Percentiles rank a stretch among this genome's conserved stretches.
phyloP scores from a whole-genome alignment of 2,113 vertebrate genomes.

The Trogon surrucura region DNA sequence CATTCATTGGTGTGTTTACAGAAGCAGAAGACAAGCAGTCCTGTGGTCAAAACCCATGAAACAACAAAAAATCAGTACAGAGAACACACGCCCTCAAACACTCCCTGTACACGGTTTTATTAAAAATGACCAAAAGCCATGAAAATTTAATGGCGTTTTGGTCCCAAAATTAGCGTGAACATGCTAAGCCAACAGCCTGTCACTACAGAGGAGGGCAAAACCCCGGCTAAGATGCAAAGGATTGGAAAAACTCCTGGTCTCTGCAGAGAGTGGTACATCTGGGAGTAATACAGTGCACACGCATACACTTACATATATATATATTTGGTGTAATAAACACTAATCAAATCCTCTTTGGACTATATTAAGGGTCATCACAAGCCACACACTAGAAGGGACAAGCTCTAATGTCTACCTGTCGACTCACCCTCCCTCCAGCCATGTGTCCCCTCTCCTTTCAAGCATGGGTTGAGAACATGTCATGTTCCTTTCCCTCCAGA shows the following conservation, averaged over 20 bases:
- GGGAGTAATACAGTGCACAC: neutral
- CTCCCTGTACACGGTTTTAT: neutral
- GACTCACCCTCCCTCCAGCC: neutral
- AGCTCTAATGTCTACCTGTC: neutral
- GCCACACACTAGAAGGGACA: neutral
- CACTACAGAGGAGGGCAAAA: neutral
- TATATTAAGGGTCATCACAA: fast-evolving
- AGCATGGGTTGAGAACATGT: neutral
- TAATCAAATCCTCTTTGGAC: neutral
- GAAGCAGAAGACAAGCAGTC: neutral
- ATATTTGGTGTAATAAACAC: neutral
- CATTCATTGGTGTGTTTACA: too few species aligned
- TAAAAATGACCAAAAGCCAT: neutral
- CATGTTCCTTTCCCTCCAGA: neutral
- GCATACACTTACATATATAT: neutral
- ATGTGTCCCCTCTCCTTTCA: fast-evolving
- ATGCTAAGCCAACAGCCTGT: neutral
- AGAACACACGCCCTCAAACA: neutral
- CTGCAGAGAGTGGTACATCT: neutral
- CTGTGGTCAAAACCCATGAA: neutral
- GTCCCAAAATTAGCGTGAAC: fast-evolving
- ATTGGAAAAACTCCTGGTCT: neutral
- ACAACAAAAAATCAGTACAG: neutral
- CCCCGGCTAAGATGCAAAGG: neutral
- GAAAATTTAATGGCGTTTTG: neutral